These are phyloP conservation scores for Hyles vespertilio DNA, from an alignment of 1,140 invertebrate species.

Conservation along the genomic window DNA sequence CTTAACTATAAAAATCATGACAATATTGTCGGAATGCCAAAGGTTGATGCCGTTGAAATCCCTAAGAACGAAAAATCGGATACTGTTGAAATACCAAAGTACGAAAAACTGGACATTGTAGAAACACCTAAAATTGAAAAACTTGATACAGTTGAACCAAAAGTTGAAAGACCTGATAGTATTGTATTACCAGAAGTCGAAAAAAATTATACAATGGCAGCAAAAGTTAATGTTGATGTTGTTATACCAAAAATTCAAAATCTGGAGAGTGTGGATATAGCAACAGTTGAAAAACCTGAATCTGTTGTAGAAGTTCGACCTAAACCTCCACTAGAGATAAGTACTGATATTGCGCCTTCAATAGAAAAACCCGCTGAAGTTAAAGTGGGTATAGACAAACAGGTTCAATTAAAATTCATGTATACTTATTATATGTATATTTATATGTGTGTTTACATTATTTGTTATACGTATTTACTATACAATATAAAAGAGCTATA, in stretches of 20 bases:
- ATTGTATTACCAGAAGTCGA: too few species aligned
- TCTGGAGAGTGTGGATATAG: too few species aligned
- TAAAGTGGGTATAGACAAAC: conserved; percentile 35
- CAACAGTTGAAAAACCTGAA: background rate
- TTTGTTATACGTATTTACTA: conserved; percentile 57
- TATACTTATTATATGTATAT: conserved; percentile 62
- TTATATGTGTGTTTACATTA: conserved; percentile 58
- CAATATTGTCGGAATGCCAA: conserved; percentile 1
- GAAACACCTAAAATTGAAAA: conserved; percentile 12
- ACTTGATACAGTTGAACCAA: conserved; percentile 2
- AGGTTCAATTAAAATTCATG: conserved; percentile 68
- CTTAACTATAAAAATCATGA: too few species aligned
- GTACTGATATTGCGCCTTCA: background rate
- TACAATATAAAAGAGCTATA: conserved; percentile 52
- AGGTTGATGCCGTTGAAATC: conserved; percentile 10
- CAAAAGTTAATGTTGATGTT: too few species aligned
- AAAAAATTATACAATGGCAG: too few species aligned
- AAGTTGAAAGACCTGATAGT: too few species aligned
- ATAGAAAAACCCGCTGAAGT: conserved; percentile 34
- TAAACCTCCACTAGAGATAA: conserved; percentile 1
- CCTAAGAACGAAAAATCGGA: too few species aligned
- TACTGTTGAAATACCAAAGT: too few species aligned
- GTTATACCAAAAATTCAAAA: too few species aligned
- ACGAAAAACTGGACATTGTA: too few species aligned
- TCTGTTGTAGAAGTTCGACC: conserved; percentile 11